Percentiles rank a stretch among this genome's conserved stretches.
Conservation (phyloP, 2,113 vertebrate species). For the Protobothrops flavoviridis region DNA sequence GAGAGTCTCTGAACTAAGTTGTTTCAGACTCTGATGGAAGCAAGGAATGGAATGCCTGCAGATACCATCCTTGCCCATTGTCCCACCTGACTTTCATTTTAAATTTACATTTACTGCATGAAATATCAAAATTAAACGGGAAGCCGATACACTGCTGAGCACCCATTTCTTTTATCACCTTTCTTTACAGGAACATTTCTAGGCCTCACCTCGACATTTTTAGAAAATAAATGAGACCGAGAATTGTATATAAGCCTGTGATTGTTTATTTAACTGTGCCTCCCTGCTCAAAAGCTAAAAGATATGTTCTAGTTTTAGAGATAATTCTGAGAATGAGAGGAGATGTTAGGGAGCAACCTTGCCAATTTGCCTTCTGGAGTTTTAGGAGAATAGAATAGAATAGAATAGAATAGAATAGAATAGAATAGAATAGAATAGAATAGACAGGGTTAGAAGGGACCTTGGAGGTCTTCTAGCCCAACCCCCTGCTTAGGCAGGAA, state of each 20-base stretch:
- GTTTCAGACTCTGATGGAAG: background rate
- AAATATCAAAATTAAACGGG: background rate
- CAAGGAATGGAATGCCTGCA: background rate
- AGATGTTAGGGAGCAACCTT: background rate
- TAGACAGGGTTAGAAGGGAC: no score
- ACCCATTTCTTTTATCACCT: background rate
- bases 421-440: no score
- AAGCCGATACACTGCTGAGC: background rate
- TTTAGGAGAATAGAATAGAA: background rate
- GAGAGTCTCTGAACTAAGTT: background rate
- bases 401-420: no score
- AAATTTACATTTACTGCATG: background rate
- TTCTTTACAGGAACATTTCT: background rate
- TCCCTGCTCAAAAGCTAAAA: background rate
- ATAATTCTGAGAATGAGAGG: background rate
- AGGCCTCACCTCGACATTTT: background rate
- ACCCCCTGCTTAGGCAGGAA: no score
- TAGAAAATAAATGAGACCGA: background rate
- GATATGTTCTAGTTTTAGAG: background rate
- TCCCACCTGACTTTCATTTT: background rate
- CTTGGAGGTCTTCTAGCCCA: no score
- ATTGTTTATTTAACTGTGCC: background rate
- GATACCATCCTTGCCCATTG: background rate
- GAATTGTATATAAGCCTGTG: background rate
- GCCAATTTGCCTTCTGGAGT: background rate